These are phyloP conservation scores for Grammomys dolichurus DNA, from an alignment of 2,113 vertebrate genomes.

Conservation along the genomic window DNA sequence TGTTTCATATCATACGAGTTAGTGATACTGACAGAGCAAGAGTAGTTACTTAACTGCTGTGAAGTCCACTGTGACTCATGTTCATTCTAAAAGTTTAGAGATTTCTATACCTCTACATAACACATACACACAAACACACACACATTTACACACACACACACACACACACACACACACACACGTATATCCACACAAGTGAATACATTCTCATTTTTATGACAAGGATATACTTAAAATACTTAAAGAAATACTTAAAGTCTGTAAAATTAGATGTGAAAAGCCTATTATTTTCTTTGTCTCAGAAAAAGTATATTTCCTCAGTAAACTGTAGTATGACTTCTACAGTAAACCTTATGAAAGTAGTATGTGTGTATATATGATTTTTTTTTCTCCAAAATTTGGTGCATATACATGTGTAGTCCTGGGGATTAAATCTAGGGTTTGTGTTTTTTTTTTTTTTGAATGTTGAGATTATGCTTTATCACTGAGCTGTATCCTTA, in stretches of 20 bases:
- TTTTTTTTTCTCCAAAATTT: background rate
- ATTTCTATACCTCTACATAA: background rate
- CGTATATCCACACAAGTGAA: background rate
- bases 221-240: background rate
- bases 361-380: background rate
- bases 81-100: constrained; percentile 14
- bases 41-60: constrained; percentile 31
- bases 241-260: background rate
- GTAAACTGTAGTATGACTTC: background rate
- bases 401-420: background rate
- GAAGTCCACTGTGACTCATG: constrained; percentile 2
- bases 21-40: constrained; percentile 33
- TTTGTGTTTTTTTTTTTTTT: too few relatives aligned
- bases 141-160: background rate
- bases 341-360: constrained; percentile 23
- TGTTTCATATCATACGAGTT: background rate
- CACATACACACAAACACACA: too few relatives aligned
- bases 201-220: constrained; percentile 32
- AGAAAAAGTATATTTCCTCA: constrained; percentile 10
- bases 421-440: background rate
- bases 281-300: background rate
- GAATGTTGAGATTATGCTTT: background rate
- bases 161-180: background rate
- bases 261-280: constrained; percentile 16
- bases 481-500: background rate